Base-by-base conservation (phyloP, 92 coral and sea anemone species). In the Epizoanthus fatuus region DNA sequence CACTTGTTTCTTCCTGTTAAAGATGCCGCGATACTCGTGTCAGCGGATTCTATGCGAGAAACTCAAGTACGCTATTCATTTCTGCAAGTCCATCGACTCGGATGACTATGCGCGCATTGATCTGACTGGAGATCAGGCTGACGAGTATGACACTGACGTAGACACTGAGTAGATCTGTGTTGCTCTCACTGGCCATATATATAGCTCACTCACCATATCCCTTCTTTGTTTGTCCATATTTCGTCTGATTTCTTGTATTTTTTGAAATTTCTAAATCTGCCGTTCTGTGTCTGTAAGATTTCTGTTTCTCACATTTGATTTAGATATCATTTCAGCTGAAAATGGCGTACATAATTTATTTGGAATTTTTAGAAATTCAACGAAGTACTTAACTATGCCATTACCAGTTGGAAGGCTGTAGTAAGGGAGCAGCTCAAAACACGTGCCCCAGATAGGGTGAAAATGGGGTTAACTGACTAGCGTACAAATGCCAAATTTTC, bases 51-150 rank as follows among this genome's bases (percentile, higher is more conserved):
- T 97, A 22, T 95, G 99, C 81, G 99, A 97, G 88, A 97, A 97
- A 79, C 95, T 97, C 53, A 97, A 97, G 76, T 97, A 97, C 63
- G 99, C 99, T 40, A 92, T 97, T 49, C 98, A 97, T 67, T 97
- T 97, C 89, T 97, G 99, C 93, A 97, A 97, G 92, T 97, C 99
- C 53, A 97, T 97, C 35, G 99, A 97, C 87, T 97, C 99, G 15
- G 99, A 97, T 77, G 99, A 97, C 87, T 97, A 97, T 72, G 99
- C 99, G 25, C 89, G 99, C 40, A 97, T 97, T 85, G 99, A 97
- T 90, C 95, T 97, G 39, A 94, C 97, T 4, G 97, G 98, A 16
- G 99, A 97, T 20, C 98, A 95, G 62, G 98, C 94, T 11, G 97
- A 94, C 69, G 99, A 94, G 72, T 89, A 93, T 64, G 99, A 97